phyloP scores from a whole-genome alignment of 2,113 vertebrate species.

The Tinamus guttatus region DNA sequence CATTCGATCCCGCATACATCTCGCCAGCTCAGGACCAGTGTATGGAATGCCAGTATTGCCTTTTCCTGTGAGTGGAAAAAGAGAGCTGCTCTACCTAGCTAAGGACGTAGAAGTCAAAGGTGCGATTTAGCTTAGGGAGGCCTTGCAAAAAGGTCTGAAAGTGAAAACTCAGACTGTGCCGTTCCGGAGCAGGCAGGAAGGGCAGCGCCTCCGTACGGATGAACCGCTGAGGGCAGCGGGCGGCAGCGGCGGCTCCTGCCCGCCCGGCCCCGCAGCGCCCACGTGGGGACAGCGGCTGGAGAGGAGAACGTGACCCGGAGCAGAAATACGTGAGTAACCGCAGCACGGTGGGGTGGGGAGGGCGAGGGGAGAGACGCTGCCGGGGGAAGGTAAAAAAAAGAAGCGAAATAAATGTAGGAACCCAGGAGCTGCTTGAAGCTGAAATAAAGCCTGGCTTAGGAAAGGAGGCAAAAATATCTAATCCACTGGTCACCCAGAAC shows the following conservation, averaged over 20 bases:
- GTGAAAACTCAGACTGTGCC: neutral
- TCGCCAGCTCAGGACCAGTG: neutral
- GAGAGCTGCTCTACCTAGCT: neutral
- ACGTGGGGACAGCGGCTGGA: neutral
- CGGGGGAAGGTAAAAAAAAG: neutral
- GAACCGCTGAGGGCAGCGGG: too few species aligned
- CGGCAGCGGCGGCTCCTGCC: neutral
- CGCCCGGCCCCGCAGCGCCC: neutral
- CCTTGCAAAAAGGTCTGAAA: neutral
- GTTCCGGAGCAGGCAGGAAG: neutral
- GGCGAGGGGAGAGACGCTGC: neutral
- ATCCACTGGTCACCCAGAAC: neutral
- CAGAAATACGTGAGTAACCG: rapidly evolving
- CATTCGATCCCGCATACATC: rapidly evolving
- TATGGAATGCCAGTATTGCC: neutral
- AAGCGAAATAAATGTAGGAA: neutral
- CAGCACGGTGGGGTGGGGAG: neutral
- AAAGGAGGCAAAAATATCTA: neutral
- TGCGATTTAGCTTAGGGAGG: neutral
- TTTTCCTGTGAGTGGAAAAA: neutral
- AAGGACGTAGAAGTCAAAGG: neutral
- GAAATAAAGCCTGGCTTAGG: neutral
- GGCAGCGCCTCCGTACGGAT: neutral
- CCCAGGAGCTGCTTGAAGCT: neutral
- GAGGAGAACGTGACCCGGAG: neutral